phyloP scores from a whole-genome alignment of 2,113 vertebrate species.

The Ictalurus furcatus region DNA sequence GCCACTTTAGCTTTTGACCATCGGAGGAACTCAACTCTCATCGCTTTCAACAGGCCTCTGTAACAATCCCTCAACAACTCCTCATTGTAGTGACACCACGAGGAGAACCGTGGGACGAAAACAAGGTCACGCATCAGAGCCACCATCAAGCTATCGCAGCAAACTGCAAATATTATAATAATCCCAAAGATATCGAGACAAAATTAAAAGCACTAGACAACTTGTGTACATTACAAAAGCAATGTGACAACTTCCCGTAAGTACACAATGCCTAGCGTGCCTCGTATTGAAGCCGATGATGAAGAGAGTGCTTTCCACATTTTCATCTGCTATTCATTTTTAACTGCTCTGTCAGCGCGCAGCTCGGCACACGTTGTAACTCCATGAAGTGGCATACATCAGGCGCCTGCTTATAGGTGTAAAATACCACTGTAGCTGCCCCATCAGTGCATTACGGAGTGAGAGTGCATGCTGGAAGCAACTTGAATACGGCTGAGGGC shows the following conservation, averaged over 20 bases:
- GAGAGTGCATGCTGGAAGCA: conserved; percentile 73
- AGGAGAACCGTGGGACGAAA: neutral
- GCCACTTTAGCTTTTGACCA: conserved; percentile 49
- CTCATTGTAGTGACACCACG: conserved; percentile 43
- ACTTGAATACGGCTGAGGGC: conserved; percentile 83
- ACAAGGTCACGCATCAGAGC: conserved; percentile 4
- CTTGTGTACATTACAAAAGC: neutral
- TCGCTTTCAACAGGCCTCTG: conserved; percentile 28
- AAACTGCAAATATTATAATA: neutral
- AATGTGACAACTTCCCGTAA: neutral
- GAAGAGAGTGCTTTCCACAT: conserved; percentile 60
- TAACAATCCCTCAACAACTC: conserved; percentile 52
- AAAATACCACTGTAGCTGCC: conserved; percentile 77
- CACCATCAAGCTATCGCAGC: too few relatives aligned
- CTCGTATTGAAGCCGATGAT: neutral
- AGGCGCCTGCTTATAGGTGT: conserved; percentile 68
- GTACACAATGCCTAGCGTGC: neutral
- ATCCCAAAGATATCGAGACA: neutral
- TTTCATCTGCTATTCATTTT: conserved; percentile 69
- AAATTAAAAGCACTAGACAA: neutral
- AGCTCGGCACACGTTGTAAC: conserved; percentile 44
- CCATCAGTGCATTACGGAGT: conserved; percentile 81
- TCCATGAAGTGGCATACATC: conserved; percentile 60
- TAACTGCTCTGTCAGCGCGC: conserved; percentile 67
- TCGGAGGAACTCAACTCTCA: conserved; percentile 41